These are phyloP conservation scores for Nemotelus pantherinus DNA, from an alignment of 2,888 invertebrate genomes.

Conservation along the genomic window DNA sequence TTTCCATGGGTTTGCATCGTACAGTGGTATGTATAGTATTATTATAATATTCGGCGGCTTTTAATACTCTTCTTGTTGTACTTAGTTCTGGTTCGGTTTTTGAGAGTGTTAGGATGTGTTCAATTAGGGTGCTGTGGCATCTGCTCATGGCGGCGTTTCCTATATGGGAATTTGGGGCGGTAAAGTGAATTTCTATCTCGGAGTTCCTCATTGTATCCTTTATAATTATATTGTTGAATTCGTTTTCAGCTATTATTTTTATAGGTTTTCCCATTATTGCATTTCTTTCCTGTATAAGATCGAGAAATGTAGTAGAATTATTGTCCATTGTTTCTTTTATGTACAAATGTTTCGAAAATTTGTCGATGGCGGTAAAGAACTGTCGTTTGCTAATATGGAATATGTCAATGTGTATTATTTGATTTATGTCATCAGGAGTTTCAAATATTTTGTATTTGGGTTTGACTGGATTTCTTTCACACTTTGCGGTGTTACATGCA, in stretches of 20 bases:
- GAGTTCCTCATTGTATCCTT: background rate
- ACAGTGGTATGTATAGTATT: constrained; percentile 3
- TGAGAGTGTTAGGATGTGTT: too few relatives aligned
- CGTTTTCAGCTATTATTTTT: constrained; percentile 10
- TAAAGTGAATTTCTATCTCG: background rate
- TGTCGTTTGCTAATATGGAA: background rate
- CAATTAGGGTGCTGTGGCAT: constrained; percentile 10
- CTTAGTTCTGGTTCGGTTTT: background rate
- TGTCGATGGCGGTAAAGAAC: constrained; percentile 15
- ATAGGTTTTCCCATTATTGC: constrained; percentile 3
- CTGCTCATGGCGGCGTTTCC: constrained; percentile 15
- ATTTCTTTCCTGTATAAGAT: background rate
- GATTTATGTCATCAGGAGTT: constrained; percentile 1
- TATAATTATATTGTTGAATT: constrained; percentile 7
- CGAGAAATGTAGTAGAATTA: background rate
- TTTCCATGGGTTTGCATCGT: background rate
- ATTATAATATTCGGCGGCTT: constrained; percentile 21
- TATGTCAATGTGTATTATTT: background rate
- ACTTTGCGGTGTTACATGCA: constrained; percentile 14
- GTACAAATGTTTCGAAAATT: constrained; percentile 13
- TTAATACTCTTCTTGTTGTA: background rate
- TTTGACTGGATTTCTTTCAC: constrained; percentile 7
- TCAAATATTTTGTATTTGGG: constrained; percentile 3
- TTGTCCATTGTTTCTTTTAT: constrained; percentile 7
- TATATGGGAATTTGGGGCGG: background rate